A percentile compares a stretch with the other conserved stretches of the same genome.
Conservation (phyloP, 2,888 invertebrate genomes). For the Calliopum simillimum region DNA sequence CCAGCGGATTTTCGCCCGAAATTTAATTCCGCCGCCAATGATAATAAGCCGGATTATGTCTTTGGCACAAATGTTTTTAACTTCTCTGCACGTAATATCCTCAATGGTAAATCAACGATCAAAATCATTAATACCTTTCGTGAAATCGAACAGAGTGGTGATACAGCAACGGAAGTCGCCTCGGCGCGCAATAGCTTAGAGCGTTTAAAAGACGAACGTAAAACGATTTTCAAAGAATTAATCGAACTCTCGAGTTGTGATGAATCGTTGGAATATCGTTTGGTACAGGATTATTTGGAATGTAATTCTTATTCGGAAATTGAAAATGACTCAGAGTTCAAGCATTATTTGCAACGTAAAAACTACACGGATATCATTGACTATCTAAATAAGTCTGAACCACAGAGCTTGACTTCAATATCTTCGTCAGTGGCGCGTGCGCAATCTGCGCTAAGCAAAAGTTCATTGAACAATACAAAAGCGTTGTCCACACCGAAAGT, state of each 20-base stretch:
- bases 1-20: conserved; percentile 61
- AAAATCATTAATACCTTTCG: conserved; percentile 57
- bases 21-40: conserved; percentile 45
- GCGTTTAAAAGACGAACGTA: conserved; percentile 56
- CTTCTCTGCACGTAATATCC: conserved; percentile 58
- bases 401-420: conserved; percentile 54
- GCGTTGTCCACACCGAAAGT: conserved; percentile 58
- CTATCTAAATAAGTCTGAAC: conserved; percentile 59
- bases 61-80: conserved; percentile 62
- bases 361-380: conserved; percentile 65
- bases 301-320: conserved; percentile 66
- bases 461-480: conserved; percentile 58
- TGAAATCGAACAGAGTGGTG: conserved; percentile 53
- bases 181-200: conserved; percentile 54
- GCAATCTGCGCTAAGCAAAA: conserved; percentile 57
- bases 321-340: conserved; percentile 64
- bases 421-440: conserved; percentile 57
- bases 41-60: conserved; percentile 53
- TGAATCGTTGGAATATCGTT: conserved; percentile 63
- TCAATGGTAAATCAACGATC: conserved; percentile 62
- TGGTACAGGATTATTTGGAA: conserved; percentile 65
- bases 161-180: conserved; percentile 37
- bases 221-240: conserved; percentile 60
- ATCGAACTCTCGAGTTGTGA: conserved; percentile 63
- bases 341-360: conserved; percentile 63